These are phyloP conservation scores for Schizaphis graminum DNA, from an alignment of 2,888 invertebrate genomes.

Conservation along the genomic window DNA sequence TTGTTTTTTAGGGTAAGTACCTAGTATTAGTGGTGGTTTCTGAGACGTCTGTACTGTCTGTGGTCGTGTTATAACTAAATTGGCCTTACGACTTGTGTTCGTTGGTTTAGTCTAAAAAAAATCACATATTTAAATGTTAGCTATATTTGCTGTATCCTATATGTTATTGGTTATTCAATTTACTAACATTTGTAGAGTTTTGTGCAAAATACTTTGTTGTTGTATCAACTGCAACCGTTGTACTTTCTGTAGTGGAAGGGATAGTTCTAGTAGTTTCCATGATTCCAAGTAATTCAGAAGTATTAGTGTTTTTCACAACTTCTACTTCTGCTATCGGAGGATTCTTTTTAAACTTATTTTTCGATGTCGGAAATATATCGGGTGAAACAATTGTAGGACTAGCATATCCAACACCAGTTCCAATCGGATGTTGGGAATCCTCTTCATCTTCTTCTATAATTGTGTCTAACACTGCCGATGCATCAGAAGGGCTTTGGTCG, in stretches of 20 bases:
- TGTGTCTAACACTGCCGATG: slow-evolving; percentile 67
- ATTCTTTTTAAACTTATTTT: slow-evolving; percentile 52
- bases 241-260: slow-evolving; percentile 33
- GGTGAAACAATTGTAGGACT: slow-evolving; percentile 69
- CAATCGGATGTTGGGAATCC: slow-evolving; percentile 72
- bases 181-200: slow-evolving; percentile 41
- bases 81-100: slow-evolving; percentile 37
- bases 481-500: slow-evolving; percentile 65
- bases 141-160: neutral
- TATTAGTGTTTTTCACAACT: slow-evolving; percentile 36
- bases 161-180: neutral
- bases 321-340: slow-evolving; percentile 44
- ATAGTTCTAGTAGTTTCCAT: slow-evolving; percentile 9
- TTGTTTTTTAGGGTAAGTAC: slow-evolving; percentile 66
- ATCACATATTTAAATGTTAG: neutral
- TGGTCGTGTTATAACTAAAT: slow-evolving; percentile 51
- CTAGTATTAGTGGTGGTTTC: slow-evolving; percentile 68
- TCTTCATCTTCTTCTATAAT: slow-evolving; percentile 70
- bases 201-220: slow-evolving; percentile 6
- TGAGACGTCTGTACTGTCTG: slow-evolving; percentile 65
- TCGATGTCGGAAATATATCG: slow-evolving; percentile 67
- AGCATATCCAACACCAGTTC: slow-evolving; percentile 74
- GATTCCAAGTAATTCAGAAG: slow-evolving; percentile 29
- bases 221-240: neutral
- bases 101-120: slow-evolving; percentile 50